Evolutionary conservation across 1,140 invertebrate genomes (phyloP).

Genomic region (Brachionus koreanus): DNA sequence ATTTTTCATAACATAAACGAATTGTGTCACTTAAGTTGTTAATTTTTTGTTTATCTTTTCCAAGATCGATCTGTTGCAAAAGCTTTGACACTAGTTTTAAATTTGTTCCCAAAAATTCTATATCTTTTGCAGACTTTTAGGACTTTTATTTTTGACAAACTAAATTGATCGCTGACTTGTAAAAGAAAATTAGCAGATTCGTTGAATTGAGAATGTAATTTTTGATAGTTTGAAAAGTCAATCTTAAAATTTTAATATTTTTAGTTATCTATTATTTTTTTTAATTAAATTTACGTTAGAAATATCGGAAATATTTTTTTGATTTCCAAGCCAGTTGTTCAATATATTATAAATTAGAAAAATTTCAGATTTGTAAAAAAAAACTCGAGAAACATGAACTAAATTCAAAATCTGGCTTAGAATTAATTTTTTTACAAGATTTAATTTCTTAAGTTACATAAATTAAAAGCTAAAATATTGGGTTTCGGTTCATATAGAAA

Average conservation of each 20-base stretch:
- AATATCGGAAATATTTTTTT: slow-evolving; percentile 12
- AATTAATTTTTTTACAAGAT: too few relatives aligned
- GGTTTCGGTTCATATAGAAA: too few relatives aligned
- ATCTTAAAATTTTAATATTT: not conserved
- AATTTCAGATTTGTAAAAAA: too few relatives aligned
- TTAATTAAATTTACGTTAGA: not conserved
- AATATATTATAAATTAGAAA: not conserved
- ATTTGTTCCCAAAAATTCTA: slow-evolving; percentile 30
- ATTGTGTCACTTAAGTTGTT: not conserved
- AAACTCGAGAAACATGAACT: too few relatives aligned
- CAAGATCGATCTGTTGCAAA: not conserved
- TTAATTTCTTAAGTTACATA: too few relatives aligned
- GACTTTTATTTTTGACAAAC: slow-evolving; percentile 1
- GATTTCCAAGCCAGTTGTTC: slow-evolving; percentile 2
- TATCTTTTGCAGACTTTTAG: not conserved
- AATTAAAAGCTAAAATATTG: too few relatives aligned
- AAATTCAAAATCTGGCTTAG: too few relatives aligned
- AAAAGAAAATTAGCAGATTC: slow-evolving; percentile 36
- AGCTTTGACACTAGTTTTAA: slow-evolving; percentile 10
- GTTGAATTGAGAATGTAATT: slow-evolving; percentile 40
- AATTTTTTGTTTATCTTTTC: not conserved
- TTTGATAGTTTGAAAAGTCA: slow-evolving; percentile 39
- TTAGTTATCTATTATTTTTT: too few relatives aligned
- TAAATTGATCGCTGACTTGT: slow-evolving; percentile 24
- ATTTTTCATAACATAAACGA: not conserved